These are phyloP conservation scores for Columba janthina DNA, from an alignment of 2,113 vertebrate genomes.

Conservation along the genomic window DNA sequence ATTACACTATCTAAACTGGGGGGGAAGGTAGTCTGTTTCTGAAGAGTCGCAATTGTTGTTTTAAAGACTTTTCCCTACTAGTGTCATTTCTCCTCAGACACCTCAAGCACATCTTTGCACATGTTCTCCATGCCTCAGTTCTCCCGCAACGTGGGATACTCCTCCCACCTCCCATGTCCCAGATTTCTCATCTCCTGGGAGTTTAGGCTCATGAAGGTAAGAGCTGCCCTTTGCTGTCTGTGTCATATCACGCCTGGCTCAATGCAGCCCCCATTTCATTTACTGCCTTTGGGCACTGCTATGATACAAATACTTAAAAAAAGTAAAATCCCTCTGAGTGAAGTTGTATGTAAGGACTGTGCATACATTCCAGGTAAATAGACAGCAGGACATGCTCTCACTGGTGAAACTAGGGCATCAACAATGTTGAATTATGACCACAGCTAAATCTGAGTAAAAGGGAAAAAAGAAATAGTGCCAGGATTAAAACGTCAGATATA, in stretches of 20 bases:
- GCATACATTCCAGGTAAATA: background rate
- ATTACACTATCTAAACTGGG: rapidly evolving
- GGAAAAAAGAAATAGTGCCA: rapidly evolving
- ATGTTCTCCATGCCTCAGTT: background rate
- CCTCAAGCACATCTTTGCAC: background rate
- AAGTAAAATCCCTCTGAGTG: no score
- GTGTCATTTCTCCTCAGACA: background rate
- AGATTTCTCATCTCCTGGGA: background rate
- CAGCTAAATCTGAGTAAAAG: background rate
- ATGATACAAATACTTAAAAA: background rate
- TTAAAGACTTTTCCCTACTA: background rate
- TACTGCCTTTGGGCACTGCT: background rate
- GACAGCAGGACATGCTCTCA: background rate
- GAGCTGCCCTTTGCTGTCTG: no score
- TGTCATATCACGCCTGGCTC: background rate
- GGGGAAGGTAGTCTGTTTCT: background rate
- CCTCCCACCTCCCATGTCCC: background rate
- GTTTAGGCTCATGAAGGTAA: no score
- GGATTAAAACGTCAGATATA: background rate
- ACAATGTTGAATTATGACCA: background rate
- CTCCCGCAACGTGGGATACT: background rate
- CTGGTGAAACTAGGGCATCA: background rate
- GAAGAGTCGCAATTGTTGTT: background rate
- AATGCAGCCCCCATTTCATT: background rate
- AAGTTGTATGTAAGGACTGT: background rate